Percentiles rank a stretch among this genome's conserved stretches.
phyloP scores from a whole-genome alignment of 2,888 invertebrate genomes.

The Epirrita christyi region DNA sequence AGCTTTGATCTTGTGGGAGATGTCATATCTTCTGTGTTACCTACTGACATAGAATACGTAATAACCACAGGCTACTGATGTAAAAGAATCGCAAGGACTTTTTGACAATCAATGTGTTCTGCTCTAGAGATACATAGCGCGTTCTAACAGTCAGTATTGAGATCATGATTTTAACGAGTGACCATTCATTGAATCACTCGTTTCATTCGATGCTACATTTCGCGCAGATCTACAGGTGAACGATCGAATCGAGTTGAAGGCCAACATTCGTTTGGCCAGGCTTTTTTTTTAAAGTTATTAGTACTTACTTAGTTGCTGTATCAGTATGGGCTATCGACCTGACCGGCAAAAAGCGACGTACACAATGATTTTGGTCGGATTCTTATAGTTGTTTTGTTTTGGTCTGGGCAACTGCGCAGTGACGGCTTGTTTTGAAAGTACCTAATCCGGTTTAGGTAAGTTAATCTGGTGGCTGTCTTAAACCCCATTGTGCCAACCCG shows the following conservation, averaged over 20 bases:
- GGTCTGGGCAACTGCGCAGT: constrained; percentile 27
- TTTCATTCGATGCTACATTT: constrained; percentile 44
- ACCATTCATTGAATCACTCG: constrained; percentile 46
- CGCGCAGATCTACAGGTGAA: constrained; percentile 67
- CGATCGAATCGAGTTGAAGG: constrained; percentile 75
- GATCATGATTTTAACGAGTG: constrained; percentile 39
- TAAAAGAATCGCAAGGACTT: too few species aligned
- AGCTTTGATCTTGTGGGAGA: too few species aligned
- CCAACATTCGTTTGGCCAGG: constrained; percentile 71
- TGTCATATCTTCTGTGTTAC: too few species aligned
- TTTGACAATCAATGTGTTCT: too few species aligned
- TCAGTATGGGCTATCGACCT: constrained; percentile 65
- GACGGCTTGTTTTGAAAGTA: constrained; percentile 10
- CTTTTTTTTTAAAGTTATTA: constrained; percentile 67
- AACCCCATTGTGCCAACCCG: too few species aligned
- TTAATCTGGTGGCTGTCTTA: neutral
- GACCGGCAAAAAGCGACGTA: constrained; percentile 49
- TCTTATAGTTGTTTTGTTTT: constrained; percentile 34
- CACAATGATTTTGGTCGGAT: constrained; percentile 36
- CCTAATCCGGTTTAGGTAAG: constrained; percentile 14
- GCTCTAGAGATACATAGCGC: too few species aligned
- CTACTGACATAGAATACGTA: too few species aligned
- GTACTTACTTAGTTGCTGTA: constrained; percentile 47
- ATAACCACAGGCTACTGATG: too few species aligned
- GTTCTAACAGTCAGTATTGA: too few species aligned